Conservation (phyloP, 1,140 invertebrate genomes). For the Hycleus phaleratus region DNA sequence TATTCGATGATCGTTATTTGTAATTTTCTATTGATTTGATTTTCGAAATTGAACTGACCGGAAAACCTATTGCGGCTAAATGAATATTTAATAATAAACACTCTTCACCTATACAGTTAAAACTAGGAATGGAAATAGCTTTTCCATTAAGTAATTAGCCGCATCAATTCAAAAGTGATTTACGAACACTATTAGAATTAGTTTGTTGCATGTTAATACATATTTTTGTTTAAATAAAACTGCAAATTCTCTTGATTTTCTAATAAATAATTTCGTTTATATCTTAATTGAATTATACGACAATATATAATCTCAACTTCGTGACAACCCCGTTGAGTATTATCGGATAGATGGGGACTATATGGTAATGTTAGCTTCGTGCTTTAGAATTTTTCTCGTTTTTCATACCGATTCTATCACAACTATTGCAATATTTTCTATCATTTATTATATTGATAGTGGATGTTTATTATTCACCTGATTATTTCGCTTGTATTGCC, state of each 20-base stretch:
- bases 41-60: constrained; percentile 16
- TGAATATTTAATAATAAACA: constrained; percentile 18
- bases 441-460: too few relatives aligned
- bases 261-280: too few relatives aligned
- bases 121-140: constrained; percentile 14
- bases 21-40: constrained; percentile 18
- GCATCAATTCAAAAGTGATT: constrained; percentile 14
- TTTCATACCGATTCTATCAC: constrained; percentile 7
- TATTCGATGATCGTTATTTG: constrained; percentile 8
- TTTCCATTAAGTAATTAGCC: constrained; percentile 26
- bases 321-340: not conserved
- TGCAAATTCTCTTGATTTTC: too few relatives aligned
- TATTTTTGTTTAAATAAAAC: too few relatives aligned
- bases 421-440: too few relatives aligned
- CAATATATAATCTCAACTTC: constrained; percentile 1
- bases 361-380: too few relatives aligned
- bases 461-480: too few relatives aligned
- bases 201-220: not conserved
- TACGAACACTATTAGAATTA: constrained; percentile 6
- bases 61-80: constrained; percentile 12
- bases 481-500: too few relatives aligned
- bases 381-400: too few relatives aligned
- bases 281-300: too few relatives aligned
- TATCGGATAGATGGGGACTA: too few relatives aligned
- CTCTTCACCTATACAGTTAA: not conserved